Conservation (phyloP, 64 coral and sea anemone genomes). For the Montipora foliosa region DNA sequence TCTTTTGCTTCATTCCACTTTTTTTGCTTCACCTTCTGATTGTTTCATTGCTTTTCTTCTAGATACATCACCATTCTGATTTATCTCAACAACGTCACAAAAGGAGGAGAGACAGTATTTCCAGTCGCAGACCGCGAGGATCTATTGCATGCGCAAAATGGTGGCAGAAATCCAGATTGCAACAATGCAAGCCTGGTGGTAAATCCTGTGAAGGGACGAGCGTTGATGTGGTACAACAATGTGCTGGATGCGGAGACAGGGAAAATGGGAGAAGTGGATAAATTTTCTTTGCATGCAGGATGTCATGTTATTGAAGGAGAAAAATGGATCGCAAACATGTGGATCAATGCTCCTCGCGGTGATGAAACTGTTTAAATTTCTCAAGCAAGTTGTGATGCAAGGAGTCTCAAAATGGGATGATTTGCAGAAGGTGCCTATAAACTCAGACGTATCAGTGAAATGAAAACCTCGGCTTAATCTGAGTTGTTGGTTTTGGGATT, state of each 20-base stretch:
- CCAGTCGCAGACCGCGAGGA: constrained; percentile 32
- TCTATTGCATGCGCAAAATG: not conserved
- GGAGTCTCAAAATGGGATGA: too few relatives aligned
- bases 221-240: constrained; percentile 92
- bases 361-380: constrained; percentile 47
- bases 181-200: constrained; percentile 54
- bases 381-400: too few relatives aligned
- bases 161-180: constrained; percentile 55
- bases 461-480: too few relatives aligned
- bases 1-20: not conserved
- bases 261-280: constrained; percentile 69
- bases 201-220: constrained; percentile 78
- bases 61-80: constrained; percentile 46
- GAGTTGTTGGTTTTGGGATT: too few relatives aligned
- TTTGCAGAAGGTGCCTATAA: too few relatives aligned
- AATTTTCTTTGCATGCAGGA: constrained; percentile 71
- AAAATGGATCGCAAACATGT: constrained; percentile 93
- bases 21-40: too few relatives aligned
- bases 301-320: constrained; percentile 87
- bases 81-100: constrained; percentile 24
- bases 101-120: constrained; percentile 41
- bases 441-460: too few relatives aligned
- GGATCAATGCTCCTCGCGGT: constrained; percentile 79
- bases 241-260: constrained; percentile 70
- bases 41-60: not conserved